Conservation (phyloP, 92 coral and sea anemone species). For the Phymanthus crucifer region DNA sequence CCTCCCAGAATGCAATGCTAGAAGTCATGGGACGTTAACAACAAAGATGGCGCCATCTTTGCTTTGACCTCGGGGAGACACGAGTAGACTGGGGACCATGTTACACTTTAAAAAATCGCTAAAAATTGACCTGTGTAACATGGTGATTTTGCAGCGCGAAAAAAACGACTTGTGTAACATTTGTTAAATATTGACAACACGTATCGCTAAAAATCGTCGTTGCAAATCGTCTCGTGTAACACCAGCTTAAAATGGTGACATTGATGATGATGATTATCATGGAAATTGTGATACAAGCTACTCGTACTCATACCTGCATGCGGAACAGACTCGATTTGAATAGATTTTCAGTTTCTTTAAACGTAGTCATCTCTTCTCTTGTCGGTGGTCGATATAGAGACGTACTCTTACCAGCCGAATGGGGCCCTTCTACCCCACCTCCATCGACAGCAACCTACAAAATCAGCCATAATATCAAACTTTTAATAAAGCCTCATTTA, state of each 20-base stretch:
- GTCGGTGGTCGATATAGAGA: slow-evolving; percentile 92
- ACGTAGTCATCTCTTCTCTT: slow-evolving; percentile 78
- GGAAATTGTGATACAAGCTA: neutral
- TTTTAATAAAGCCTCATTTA: neutral
- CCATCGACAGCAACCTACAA: slow-evolving; percentile 10
- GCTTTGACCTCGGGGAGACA: no score
- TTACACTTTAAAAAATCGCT: no score
- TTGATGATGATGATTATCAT: neutral
- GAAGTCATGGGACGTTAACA: no score
- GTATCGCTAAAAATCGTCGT: no score
- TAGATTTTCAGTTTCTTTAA: slow-evolving; percentile 93
- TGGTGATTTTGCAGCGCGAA: no score
- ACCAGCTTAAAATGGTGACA: neutral
- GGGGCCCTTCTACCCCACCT: neutral
- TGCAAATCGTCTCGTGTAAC: no score
- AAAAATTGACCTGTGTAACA: no score
- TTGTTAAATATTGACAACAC: no score
- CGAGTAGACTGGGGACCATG: no score
- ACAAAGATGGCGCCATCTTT: no score
- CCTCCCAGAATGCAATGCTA: no score
- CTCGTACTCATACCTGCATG: slow-evolving; percentile 77
- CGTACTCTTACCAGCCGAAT: slow-evolving; percentile 6
- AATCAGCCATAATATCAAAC: neutral
- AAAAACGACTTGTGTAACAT: no score
- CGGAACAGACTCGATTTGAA: slow-evolving; percentile 93